Conservation (phyloP, 2,113 vertebrate genomes). For the Collichthys lucidus region DNA sequence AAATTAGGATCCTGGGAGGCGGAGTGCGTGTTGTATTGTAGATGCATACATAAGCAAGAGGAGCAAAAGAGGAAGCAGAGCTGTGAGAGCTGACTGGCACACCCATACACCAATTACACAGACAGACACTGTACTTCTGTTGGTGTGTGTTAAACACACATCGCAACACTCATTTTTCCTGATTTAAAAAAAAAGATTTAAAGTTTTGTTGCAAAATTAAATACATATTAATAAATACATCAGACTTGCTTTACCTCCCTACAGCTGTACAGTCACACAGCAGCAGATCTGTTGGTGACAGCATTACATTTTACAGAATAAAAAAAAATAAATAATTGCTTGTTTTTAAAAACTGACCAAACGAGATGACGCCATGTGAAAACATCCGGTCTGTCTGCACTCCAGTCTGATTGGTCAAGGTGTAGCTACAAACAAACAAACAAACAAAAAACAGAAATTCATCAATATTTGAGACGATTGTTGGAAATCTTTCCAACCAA, state of each 20-base stretch:
- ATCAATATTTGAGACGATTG: conserved; percentile 13
- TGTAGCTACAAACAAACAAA: background rate
- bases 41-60: conserved; percentile 35
- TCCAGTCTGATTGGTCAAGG: background rate
- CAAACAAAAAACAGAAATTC: too few relatives aligned
- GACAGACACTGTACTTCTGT: conserved; percentile 35
- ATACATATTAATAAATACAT: conserved; percentile 1
- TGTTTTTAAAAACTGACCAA: conserved; percentile 10
- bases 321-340: too few relatives aligned
- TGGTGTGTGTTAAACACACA: background rate
- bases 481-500: conserved; percentile 25
- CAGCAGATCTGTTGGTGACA: background rate
- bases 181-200: background rate
- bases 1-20: conserved; percentile 36
- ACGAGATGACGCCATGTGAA: conserved; percentile 6
- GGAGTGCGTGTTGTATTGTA: conserved; percentile 19
- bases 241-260: background rate
- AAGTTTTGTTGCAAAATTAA: background rate
- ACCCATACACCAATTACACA: conserved; percentile 60
- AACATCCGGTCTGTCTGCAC: conserved; percentile 22
- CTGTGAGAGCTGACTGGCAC: conserved; percentile 58
- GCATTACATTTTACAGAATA: background rate
- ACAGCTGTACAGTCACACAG: conserved; percentile 23
- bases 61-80: conserved; percentile 70
- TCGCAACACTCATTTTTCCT: background rate